Evolutionary conservation across 2,888 invertebrate genomes (phyloP).

Genomic region (Caenorhabditis drosophilae): DNA sequence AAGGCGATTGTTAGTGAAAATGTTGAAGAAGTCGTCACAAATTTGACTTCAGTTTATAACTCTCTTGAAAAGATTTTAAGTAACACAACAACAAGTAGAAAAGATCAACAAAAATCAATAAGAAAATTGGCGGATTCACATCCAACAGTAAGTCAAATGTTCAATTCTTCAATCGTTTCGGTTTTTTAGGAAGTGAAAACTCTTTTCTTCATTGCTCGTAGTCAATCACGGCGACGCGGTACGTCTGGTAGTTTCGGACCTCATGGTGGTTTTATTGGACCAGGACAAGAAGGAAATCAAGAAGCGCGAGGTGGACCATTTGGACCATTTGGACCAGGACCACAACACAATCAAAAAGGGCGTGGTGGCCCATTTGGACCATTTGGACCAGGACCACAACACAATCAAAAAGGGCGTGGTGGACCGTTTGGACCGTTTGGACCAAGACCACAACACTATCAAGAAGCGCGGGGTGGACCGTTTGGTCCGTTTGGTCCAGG

Average conservation of each 20-base stretch:
- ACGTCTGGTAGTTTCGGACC: background rate
- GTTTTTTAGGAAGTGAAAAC: constrained; percentile 20
- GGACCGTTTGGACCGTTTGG: constrained; percentile 1
- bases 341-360: background rate
- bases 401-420: constrained; percentile 1
- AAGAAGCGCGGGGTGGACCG: background rate
- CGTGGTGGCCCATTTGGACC: constrained; percentile 6
- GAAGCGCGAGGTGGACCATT: constrained; percentile 5
- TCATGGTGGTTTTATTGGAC: background rate
- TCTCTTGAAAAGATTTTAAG: constrained; percentile 23
- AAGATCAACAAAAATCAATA: constrained; percentile 25
- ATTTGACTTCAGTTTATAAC: constrained; percentile 21
- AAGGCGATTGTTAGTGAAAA: constrained; percentile 14
- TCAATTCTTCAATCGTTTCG: background rate
- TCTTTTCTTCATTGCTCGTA: constrained; percentile 27
- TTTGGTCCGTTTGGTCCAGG: constrained; percentile 1
- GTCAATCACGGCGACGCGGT: too few species aligned
- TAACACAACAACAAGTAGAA: constrained; percentile 14
- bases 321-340: constrained; percentile 5
- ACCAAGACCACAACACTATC: background rate
- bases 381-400: constrained; percentile 4
- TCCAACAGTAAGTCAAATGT: constrained; percentile 14
- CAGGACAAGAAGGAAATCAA: background rate
- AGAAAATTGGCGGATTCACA: constrained; percentile 11
- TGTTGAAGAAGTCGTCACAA: constrained; percentile 24